A percentile compares a stretch with the other conserved stretches of the same genome.
phyloP scores from a whole-genome alignment of 2,888 invertebrate species.

The Esperia sulphurella region DNA sequence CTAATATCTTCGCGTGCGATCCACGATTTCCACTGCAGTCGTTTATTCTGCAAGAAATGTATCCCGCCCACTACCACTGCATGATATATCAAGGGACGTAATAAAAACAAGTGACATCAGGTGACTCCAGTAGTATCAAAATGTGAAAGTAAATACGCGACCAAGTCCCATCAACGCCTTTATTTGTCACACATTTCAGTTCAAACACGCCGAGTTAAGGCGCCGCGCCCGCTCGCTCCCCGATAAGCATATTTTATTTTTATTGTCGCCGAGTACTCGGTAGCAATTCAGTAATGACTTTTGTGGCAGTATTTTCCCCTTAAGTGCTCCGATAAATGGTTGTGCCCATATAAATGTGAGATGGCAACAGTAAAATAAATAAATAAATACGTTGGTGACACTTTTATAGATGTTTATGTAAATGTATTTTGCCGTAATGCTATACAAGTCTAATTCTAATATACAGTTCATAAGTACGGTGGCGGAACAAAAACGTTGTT shows the following conservation, averaged over 20 bases:
- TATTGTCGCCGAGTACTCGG: slow-evolving; percentile 39
- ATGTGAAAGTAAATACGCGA: slow-evolving; percentile 12
- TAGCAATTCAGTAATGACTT: slow-evolving; percentile 42
- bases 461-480: no score
- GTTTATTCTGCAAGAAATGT: no score
- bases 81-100: no score
- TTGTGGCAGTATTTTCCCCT: slow-evolving; percentile 32
- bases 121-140: slow-evolving; percentile 1
- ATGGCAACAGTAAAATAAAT: slow-evolving; percentile 9
- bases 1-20: no score
- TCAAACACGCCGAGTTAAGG: slow-evolving; percentile 39
- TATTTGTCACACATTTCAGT: slow-evolving; percentile 44
- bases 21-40: no score
- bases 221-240: slow-evolving; percentile 28
- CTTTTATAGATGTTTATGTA: slow-evolving; percentile 31
- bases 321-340: slow-evolving; percentile 40
- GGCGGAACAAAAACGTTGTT: no score
- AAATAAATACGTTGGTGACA: slow-evolving; percentile 23
- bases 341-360: slow-evolving; percentile 9
- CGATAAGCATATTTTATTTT: slow-evolving; percentile 56
- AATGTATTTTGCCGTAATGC: background rate
- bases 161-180: slow-evolving; percentile 24
- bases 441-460: no score
- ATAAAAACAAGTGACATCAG: background rate
- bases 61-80: no score